These are phyloP conservation scores for Galagoides demidoff DNA, from an alignment of 2,797 vertebrate genomes.

Conservation along the genomic window DNA sequence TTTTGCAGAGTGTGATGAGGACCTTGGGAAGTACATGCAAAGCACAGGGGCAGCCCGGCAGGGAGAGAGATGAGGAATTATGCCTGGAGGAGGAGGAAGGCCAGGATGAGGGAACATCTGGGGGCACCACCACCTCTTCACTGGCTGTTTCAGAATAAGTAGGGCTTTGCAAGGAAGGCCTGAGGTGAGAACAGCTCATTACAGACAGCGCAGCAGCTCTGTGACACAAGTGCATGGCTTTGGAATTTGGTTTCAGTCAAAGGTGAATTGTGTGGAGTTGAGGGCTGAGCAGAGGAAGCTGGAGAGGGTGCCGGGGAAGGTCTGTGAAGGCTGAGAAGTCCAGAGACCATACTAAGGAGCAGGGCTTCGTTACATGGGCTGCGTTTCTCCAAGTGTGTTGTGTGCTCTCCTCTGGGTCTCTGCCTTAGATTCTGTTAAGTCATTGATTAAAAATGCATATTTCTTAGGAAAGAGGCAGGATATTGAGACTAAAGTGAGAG, in stretches of 20 bases:
- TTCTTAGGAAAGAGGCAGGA: not conserved
- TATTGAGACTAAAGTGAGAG: not conserved
- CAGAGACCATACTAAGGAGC: accelerated
- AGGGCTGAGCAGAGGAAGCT: not conserved
- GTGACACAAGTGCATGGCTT: not conserved
- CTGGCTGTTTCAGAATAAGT: not conserved
- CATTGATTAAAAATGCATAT: not conserved
- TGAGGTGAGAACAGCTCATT: not conserved
- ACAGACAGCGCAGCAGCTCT: not conserved
- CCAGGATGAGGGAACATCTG: not conserved
- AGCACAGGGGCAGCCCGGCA: not conserved
- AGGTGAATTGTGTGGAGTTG: not conserved
- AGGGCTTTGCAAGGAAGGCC: not conserved
- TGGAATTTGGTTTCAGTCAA: not conserved
- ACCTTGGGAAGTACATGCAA: not conserved
- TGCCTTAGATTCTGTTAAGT: not conserved
- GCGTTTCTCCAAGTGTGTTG: not conserved
- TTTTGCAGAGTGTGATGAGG: not conserved
- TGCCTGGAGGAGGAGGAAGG: not conserved
- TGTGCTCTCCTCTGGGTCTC: not conserved
- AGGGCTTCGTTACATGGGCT: accelerated
- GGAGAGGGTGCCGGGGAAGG: accelerated
- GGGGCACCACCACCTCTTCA: not conserved
- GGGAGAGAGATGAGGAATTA: not conserved
- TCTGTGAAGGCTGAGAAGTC: not conserved